phyloP scores from a whole-genome alignment of 37 sponge, comb jelly and placozoan species.

The Mnemiopsis leidyi region DNA sequence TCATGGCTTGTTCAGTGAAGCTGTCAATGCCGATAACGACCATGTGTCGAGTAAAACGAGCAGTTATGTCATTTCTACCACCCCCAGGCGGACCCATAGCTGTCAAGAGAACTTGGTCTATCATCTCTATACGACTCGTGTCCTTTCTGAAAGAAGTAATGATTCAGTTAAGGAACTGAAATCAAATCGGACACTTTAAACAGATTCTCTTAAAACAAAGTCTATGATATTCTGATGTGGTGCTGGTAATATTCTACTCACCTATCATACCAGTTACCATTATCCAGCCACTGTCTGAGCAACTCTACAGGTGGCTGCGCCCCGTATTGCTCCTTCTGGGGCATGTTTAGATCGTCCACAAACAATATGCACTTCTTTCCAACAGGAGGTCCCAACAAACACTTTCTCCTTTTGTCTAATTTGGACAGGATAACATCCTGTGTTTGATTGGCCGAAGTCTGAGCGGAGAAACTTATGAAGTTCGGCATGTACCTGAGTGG shows the following conservation, averaged over 20 bases:
- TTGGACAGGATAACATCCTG: conserved; percentile 96
- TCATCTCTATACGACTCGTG: conserved; percentile 81
- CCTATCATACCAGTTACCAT: conserved; percentile 92
- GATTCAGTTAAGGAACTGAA: no score
- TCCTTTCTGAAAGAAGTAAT: conserved; percentile 74
- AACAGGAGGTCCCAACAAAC: conserved; percentile 92
- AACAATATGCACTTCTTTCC: conserved; percentile 88
- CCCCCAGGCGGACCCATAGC: conserved; percentile 99
- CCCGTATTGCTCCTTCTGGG: conserved; percentile 95
- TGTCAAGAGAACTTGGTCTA: conserved; percentile 81
- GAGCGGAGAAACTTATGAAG: conserved; percentile 93
- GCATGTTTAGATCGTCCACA: conserved; percentile 99
- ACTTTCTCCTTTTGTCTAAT: conserved; percentile 92
- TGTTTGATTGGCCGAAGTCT: conserved; percentile 92
- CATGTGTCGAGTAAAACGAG: conserved; percentile 89
- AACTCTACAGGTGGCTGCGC: conserved; percentile 98
- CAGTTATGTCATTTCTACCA: conserved; percentile 87
- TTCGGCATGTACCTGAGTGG: conserved; percentile 87
- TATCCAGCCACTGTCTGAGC: conserved; percentile 92
- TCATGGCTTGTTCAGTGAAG: conserved; percentile 94
- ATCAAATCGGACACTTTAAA: no score
- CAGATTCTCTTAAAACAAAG: no score
- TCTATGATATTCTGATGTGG: no score
- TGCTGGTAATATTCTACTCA: not conserved
- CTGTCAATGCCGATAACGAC: conserved; percentile 93